phyloP scores from a whole-genome alignment of 1,140 invertebrate species.

The Drosophila paulistorum region DNA sequence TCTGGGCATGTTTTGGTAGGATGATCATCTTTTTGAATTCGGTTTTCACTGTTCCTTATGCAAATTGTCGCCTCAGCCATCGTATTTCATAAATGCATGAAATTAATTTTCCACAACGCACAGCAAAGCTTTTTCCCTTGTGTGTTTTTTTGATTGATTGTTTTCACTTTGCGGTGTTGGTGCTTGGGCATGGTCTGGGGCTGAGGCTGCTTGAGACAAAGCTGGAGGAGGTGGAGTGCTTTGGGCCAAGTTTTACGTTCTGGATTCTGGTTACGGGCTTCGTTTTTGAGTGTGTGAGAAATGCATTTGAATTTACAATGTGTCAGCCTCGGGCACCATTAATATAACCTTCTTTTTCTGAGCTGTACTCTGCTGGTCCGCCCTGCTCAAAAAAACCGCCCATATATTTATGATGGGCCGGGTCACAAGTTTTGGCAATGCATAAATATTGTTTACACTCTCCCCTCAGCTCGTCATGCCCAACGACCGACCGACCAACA shows the following conservation, averaged over 20 bases:
- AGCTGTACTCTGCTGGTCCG: slow-evolving; percentile 6
- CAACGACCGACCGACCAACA: neutral
- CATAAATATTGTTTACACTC: slow-evolving; percentile 70
- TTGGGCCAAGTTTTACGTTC: slow-evolving; percentile 38
- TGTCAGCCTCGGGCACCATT: slow-evolving; percentile 68
- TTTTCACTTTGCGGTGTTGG: slow-evolving; percentile 72
- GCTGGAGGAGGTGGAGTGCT: slow-evolving; percentile 36
- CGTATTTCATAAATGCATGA: slow-evolving; percentile 72
- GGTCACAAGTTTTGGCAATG: slow-evolving; percentile 59
- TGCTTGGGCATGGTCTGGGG: neutral
- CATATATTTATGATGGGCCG: slow-evolving; percentile 58
- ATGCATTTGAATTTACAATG: slow-evolving; percentile 81
- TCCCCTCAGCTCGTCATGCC: slow-evolving; percentile 24
- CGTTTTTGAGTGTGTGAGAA: slow-evolving; percentile 50
- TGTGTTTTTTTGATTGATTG: slow-evolving; percentile 75
- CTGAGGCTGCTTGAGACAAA: neutral
- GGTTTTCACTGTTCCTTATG: slow-evolving; percentile 38
- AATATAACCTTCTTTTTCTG: slow-evolving; percentile 54
- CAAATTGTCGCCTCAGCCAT: slow-evolving; percentile 58
- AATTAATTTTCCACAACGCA: slow-evolving; percentile 58
- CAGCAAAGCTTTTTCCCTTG: slow-evolving; percentile 21
- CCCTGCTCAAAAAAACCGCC: slow-evolving; percentile 1
- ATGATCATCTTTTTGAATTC: neutral
- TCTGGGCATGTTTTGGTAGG: too few species aligned
- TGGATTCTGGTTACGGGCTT: slow-evolving; percentile 3